phyloP scores from a whole-genome alignment of 2,797 vertebrate species.

The Poecilia picta region DNA sequence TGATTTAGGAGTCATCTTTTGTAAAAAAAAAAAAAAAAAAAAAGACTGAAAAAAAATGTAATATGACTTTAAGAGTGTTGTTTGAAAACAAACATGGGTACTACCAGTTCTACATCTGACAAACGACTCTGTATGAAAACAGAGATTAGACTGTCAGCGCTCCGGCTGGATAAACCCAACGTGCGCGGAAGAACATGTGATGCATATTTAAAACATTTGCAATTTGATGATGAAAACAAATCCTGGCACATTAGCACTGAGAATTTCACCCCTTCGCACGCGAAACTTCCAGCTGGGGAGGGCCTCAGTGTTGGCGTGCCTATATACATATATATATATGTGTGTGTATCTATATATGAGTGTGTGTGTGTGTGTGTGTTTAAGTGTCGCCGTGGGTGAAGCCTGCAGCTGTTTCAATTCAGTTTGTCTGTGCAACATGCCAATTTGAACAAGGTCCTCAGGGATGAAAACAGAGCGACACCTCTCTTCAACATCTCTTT shows the following conservation, averaged over 20 bases:
- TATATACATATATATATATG: constrained; percentile 21
- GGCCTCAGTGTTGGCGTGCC: constrained; percentile 42
- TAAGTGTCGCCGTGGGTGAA: constrained; percentile 52
- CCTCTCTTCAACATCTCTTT: constrained; percentile 51
- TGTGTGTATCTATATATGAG: not conserved
- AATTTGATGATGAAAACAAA: constrained; percentile 83
- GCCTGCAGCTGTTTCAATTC: constrained; percentile 79
- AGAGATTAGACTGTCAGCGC: constrained; percentile 59
- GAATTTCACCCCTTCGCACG: constrained; percentile 78
- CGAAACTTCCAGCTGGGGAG: constrained; percentile 72
- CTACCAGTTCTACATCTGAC: constrained; percentile 59
- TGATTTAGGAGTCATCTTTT: constrained; percentile 20
- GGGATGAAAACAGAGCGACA: constrained; percentile 66
- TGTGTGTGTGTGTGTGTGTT: constrained; percentile 21
- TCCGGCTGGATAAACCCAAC: constrained; percentile 50
- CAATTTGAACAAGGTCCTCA: constrained; percentile 75
- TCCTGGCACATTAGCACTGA: constrained; percentile 77
- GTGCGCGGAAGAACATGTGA: constrained; percentile 47
- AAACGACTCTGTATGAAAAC: constrained; percentile 65
- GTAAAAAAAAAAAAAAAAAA: not conserved
- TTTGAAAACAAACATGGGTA: constrained; percentile 61
- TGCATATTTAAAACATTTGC: constrained; percentile 80
- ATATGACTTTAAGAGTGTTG: constrained; percentile 49
- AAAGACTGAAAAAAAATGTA: constrained; percentile 21
- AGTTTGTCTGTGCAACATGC: constrained; percentile 65